phyloP scores from a whole-genome alignment of 1,140 invertebrate genomes.

The Meloidogyne hapla region DNA sequence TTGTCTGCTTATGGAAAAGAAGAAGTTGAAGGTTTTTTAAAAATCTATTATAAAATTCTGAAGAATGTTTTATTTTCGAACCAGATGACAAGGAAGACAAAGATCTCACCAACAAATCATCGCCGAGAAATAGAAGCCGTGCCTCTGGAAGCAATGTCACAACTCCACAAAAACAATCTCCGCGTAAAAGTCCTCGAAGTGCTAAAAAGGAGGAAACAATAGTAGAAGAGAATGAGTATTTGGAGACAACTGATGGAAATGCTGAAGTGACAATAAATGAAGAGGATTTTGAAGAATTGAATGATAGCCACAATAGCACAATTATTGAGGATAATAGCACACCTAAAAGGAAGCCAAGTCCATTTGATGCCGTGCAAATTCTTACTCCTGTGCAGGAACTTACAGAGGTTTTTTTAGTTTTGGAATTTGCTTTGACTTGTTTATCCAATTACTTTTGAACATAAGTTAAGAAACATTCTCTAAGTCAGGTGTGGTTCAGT shows the following conservation, averaged over 20 bases:
- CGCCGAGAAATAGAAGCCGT: background rate
- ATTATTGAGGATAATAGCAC: background rate
- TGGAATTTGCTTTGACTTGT: background rate
- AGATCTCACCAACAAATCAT: background rate
- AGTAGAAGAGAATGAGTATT: background rate
- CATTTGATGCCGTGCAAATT: background rate
- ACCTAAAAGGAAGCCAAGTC: background rate
- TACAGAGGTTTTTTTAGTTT: background rate
- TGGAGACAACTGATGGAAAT: background rate
- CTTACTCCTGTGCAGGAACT: background rate
- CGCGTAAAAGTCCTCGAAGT: background rate
- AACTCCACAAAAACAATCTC: background rate
- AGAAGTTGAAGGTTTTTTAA: too few relatives aligned
- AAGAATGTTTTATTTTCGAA: too few relatives aligned
- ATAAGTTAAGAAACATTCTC: too few relatives aligned
- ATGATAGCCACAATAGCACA: background rate
- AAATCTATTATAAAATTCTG: too few relatives aligned
- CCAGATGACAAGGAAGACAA: background rate
- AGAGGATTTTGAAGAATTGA: background rate
- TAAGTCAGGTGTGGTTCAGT: too few relatives aligned
- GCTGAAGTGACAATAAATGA: background rate
- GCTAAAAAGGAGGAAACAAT: background rate
- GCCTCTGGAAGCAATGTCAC: background rate
- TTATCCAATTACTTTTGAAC: too few relatives aligned
- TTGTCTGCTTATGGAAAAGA: too few relatives aligned